Base-by-base conservation (phyloP, 2,113 vertebrate genomes). In the Sapajus apella region DNA sequence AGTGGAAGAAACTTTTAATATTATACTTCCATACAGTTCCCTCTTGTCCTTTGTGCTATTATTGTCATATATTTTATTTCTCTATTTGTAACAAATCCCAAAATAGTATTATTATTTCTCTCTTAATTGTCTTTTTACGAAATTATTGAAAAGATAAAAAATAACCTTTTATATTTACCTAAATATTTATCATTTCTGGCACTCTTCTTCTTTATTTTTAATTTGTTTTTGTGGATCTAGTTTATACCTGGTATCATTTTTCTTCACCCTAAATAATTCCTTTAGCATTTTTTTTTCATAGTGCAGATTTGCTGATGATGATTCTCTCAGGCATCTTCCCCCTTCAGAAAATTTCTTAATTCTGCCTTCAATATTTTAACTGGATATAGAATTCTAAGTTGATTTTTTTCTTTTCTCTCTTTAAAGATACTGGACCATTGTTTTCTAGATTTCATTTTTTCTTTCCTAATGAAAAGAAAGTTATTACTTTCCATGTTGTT, bases 131-230 rank as follows among this genome's bases (percentile, higher is more conserved):
- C 87, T 43, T 80, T 79, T 91, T 85, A 87, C 58, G 17, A 79
- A 87, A 85, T 66, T 79, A 50, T 93, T 93, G 68, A 93, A 92
- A 95, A 40, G 25, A 40, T 75, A 61, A 73, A 85, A 30, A 85
- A 40, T 85, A 84, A 43, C 56, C 25, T 58, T 56, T 32, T 73
- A 50, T n/a, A 61, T 50, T 85, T 40, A 40, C 17, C 70, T 64
- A 93, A 85, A 76, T 72, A 70, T 68, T 76, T 77, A 61, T 68
- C 10, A 75, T 61, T 95, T 96, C 64, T 76, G 0, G 7, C 80
- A 68, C 14, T 80, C 6, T n/a, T 37, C 50, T n/a, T 55, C 11
- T 89, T 86, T 64, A 13, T 64, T 64, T 64, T 64, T 13, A 64
- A 64, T 64, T 64, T 64, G 61, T 64, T 66, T 52, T 16, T 4